Percentiles rank a stretch among this genome's conserved stretches.
Conservation (phyloP, 1,140 invertebrate genomes). For the Steinernema khuongi region DNA sequence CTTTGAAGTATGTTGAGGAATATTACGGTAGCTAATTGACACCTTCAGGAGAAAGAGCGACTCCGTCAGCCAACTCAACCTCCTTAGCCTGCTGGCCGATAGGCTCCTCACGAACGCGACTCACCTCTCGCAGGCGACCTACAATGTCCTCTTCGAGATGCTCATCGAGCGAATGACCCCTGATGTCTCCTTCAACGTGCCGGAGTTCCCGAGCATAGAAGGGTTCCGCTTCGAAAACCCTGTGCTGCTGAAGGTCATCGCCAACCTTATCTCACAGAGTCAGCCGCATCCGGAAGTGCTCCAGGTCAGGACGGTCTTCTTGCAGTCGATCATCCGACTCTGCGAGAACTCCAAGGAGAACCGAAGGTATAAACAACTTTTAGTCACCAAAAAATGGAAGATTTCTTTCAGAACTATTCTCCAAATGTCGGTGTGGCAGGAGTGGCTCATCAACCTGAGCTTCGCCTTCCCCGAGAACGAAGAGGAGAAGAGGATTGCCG, state of each 20-base stretch:
- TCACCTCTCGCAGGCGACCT: conserved; percentile 81
- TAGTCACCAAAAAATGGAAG: not conserved
- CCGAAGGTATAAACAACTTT: conserved; percentile 64
- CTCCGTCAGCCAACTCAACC: conserved; percentile 93
- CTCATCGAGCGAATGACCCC: conserved; percentile 90
- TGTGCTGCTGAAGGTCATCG: conserved; percentile 95
- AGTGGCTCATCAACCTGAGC: conserved; percentile 97
- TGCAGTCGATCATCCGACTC: conserved; percentile 90
- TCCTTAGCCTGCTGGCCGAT: conserved; percentile 90
- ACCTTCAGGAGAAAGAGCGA: conserved; percentile 89
- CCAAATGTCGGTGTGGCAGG: conserved; percentile 99
- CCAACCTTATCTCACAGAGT: conserved; percentile 88
- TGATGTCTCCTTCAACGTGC: conserved; percentile 70
- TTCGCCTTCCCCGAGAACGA: conserved; percentile 92
- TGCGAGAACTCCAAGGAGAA: conserved; percentile 97
- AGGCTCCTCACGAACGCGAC: conserved; percentile 81
- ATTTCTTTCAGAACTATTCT: conserved; percentile 72
- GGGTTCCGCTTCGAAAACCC: conserved; percentile 93
- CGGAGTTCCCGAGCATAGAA: conserved; percentile 75
- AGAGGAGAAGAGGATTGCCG: conserved; percentile 90
- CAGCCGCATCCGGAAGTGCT: conserved; percentile 82
- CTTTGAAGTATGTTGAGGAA: conserved; percentile 74
- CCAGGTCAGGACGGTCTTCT: conserved; percentile 84
- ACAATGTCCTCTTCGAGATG: conserved; percentile 96
- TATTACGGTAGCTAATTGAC: conserved; percentile 20